Base-by-base conservation (phyloP, 2,888 invertebrate genomes). In the Melanargia galathea region DNA sequence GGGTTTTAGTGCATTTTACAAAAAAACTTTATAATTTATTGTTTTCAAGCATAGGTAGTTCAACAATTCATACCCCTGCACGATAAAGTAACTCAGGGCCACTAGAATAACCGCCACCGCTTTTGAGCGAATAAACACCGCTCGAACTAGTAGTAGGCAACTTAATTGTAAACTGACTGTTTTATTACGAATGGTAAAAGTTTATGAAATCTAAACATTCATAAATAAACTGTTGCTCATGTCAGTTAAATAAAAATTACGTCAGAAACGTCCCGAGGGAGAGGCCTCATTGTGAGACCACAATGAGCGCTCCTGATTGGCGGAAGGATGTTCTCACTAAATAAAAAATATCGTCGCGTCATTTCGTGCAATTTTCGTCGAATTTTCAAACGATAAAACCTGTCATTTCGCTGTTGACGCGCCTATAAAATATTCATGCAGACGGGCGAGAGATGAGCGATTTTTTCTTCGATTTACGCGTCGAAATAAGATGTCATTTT, bases 401-500 rank as follows among this genome's bases (percentile, higher is more conserved):
- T 92, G 91, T 90, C 91, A 91, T 91, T 91, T 90, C 80, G 87
- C 87, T 88, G 88, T 91, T 90, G 90, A 91, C 87, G 86, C 86
- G 90, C 90, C 91, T 86, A 92, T 90, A 91, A 91, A 91, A 91
- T 91, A 91, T 91, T 91, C 90, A 90, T 90, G 86, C 84, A 85
- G 83, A 84, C 86, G 85, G 83, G 84, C 82, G 87, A 81, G 84
- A 86, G 90, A 90, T 87, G 91, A 88, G 88, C 87, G 89, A 87
- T 88, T 90, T 90, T 91, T 91, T 91, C 90, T 90, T 90, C 90
- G 90, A 90, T 90, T 90, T 88, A 83, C 86, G 86, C 87, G 81
- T 86, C 88, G 87, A 87, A 92, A 92, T 92, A 92, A 91, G 92
- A 91, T 89, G 91, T 91, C 91, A 92, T 92, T 92, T 92, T 92